Evolutionary conservation across 2,113 vertebrate species (phyloP).

Genomic region (Connochaetes taurinus): DNA sequence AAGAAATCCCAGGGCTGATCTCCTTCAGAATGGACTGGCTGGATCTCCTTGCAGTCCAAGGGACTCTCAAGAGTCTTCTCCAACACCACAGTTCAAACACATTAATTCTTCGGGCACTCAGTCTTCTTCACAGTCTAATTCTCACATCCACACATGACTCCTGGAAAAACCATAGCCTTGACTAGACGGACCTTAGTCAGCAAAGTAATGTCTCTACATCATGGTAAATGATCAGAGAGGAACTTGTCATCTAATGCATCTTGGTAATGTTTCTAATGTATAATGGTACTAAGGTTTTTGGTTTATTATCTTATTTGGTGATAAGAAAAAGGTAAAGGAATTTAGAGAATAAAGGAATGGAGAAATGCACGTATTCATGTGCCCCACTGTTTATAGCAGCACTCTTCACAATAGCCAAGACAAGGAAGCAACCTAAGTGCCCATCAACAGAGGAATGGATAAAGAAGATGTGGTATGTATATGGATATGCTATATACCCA

Average conservation of each 20-base stretch:
- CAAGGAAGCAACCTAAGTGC: not conserved
- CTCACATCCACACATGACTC: no score
- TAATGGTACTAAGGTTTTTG: not conserved
- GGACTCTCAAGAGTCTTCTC: no score
- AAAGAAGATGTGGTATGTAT: not conserved
- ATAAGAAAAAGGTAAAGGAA: not conserved
- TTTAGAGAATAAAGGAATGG: not conserved
- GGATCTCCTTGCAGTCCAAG: no score
- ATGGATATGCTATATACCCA: not conserved
- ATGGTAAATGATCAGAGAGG: not conserved
- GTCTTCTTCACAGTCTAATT: no score
- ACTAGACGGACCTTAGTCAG: no score
- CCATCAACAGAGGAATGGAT: not conserved
- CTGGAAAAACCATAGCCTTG: no score
- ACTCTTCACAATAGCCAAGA: not conserved
- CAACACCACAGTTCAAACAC: no score
- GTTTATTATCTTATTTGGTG: not conserved
- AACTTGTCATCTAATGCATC: not conserved
- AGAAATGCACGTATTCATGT: not conserved
- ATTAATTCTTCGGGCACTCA: no score
- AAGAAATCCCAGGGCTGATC: no score
- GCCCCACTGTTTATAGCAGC: not conserved
- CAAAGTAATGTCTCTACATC: not conserved
- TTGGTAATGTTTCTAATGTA: not conserved
- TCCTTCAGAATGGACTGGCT: no score